Conservation (phyloP, 2,888 invertebrate species). For the Meteorus colon region DNA sequence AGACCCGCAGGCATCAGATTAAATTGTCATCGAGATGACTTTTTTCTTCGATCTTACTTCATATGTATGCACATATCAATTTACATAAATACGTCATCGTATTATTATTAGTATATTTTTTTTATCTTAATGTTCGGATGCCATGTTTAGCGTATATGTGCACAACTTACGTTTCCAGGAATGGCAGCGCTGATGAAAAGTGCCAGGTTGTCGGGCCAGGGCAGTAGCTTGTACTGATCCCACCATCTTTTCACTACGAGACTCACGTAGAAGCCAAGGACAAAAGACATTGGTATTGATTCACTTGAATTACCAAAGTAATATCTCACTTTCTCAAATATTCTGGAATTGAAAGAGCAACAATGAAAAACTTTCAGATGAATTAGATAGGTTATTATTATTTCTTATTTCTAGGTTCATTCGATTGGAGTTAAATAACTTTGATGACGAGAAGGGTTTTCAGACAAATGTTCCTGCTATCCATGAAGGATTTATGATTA, state of each 20-base stretch:
- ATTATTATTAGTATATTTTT: background rate
- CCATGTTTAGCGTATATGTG: slow-evolving; percentile 14
- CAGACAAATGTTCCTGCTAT: too few relatives aligned
- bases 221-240: slow-evolving; percentile 93
- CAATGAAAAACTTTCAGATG: background rate
- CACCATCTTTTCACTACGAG: slow-evolving; percentile 95
- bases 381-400: background rate
- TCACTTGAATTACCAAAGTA: slow-evolving; percentile 93
- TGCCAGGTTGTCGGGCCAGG: slow-evolving; percentile 95
- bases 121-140: background rate
- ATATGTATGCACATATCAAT: too few relatives aligned
- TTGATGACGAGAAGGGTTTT: too few relatives aligned
- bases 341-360: slow-evolving; percentile 76
- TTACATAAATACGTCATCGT: slow-evolving; percentile 1
- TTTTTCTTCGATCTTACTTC: too few relatives aligned
- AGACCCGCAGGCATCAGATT: background rate
- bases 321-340: slow-evolving; percentile 88
- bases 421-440: too few relatives aligned
- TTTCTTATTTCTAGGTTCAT: too few relatives aligned
- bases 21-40: background rate
- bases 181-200: slow-evolving; percentile 94
- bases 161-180: slow-evolving; percentile 87
- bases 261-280: slow-evolving; percentile 95
- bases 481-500: too few relatives aligned
- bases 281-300: slow-evolving; percentile 95